These are phyloP conservation scores for Oscheius myriophilus DNA, from an alignment of 2,888 invertebrate species.

Conservation along the genomic window DNA sequence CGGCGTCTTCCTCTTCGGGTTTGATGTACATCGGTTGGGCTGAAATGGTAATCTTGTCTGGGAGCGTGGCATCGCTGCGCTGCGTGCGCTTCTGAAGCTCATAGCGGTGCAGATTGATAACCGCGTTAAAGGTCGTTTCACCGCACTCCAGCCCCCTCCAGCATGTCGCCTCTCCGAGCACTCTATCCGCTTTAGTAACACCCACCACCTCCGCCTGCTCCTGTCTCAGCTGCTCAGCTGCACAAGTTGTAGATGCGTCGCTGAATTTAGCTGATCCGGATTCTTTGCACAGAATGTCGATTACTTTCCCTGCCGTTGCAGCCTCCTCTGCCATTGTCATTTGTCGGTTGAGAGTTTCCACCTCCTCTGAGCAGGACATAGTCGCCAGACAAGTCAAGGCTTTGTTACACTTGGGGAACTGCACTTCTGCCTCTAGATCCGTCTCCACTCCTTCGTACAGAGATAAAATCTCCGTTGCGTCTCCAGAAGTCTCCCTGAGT, in stretches of 20 bases:
- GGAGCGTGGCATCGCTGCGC: constrained; percentile 43
- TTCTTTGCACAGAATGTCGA: neutral
- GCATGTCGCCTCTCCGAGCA: constrained; percentile 19
- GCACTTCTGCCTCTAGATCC: constrained; percentile 60
- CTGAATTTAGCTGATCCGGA: constrained; percentile 8
- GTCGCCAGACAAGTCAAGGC: constrained; percentile 49
- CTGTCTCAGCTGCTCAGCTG: constrained; percentile 4
- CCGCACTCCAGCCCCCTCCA: constrained; percentile 32
- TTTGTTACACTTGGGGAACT: constrained; percentile 37
- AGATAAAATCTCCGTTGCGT: constrained; percentile 57
- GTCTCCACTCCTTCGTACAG: constrained; percentile 61
- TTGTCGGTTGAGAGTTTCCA: constrained; percentile 42
- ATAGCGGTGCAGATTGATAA: constrained; percentile 59
- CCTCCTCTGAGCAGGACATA: constrained; percentile 52
- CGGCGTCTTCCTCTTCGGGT: constrained; percentile 54
- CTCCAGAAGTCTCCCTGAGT: constrained; percentile 46
- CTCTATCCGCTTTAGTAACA: constrained; percentile 3
- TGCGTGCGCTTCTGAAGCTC: constrained; percentile 48
- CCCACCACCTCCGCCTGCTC: constrained; percentile 11
- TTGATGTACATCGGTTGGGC: constrained; percentile 52
- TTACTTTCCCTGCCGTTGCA: constrained; percentile 2
- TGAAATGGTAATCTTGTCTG: constrained; percentile 54
- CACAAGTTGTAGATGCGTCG: neutral
- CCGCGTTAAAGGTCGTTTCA: constrained; percentile 47
- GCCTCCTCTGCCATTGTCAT: constrained; percentile 42